A percentile compares a stretch with the other conserved stretches of the same genome.
These are phyloP conservation scores for Tauraco hartlaubi DNA, from an alignment of 2,797 vertebrate genomes.

Conservation along the genomic window DNA sequence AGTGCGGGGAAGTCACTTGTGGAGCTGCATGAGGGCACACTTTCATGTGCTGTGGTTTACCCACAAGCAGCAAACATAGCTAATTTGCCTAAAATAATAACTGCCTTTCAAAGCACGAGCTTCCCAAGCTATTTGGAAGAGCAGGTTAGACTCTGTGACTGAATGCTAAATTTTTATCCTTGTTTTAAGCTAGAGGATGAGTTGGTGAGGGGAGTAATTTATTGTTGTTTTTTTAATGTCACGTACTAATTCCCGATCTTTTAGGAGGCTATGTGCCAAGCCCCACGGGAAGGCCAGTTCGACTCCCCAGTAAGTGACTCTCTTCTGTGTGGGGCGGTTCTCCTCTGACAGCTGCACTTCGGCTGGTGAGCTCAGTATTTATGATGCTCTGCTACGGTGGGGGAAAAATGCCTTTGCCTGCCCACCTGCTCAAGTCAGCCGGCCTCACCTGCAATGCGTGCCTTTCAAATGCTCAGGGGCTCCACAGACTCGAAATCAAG, in stretches of 20 bases:
- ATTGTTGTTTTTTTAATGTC: not conserved
- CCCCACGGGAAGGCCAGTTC: not conserved
- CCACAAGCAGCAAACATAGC: not conserved
- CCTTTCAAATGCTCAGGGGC: not conserved
- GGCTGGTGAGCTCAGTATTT: not conserved
- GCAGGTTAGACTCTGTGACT: not conserved
- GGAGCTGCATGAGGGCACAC: not conserved
- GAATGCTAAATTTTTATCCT: not conserved
- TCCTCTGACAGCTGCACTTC: not conserved
- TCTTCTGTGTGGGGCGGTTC: not conserved
- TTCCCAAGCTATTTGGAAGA: not conserved
- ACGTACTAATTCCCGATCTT: not conserved
- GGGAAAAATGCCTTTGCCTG: not conserved
- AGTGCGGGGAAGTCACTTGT: not conserved
- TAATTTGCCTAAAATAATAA: not conserved
- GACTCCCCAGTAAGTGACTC: not conserved
- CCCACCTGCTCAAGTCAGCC: not conserved
- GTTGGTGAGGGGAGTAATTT: not conserved
- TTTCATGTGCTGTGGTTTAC: not conserved
- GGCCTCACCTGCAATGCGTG: not conserved
- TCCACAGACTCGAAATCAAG: not conserved
- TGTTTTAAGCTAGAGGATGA: not conserved
- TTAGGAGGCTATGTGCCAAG: not conserved
- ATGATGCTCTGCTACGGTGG: rapidly evolving
- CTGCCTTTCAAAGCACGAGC: not conserved